Evolutionary conservation across 2,888 invertebrate genomes (phyloP).

Genomic region (Adelognathus sp.): DNA sequence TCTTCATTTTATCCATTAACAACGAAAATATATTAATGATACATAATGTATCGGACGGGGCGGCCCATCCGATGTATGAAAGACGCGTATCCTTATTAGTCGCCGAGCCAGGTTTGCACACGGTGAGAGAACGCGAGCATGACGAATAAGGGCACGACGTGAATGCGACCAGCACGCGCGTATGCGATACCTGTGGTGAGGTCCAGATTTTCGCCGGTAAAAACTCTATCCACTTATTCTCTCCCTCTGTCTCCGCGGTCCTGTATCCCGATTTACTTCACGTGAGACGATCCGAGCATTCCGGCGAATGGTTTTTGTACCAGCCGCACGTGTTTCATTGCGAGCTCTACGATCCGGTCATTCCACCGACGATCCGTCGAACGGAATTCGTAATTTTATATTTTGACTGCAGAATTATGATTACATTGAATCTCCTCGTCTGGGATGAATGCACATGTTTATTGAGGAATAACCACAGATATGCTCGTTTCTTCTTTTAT

Average conservation of each 20-base stretch:
- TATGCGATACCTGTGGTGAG: constrained; percentile 13
- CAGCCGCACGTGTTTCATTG: not conserved
- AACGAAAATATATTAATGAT: constrained; percentile 37
- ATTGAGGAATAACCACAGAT: constrained; percentile 29
- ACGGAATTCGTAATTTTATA: constrained; percentile 42
- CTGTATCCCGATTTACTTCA: constrained; percentile 29
- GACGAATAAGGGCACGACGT: constrained; percentile 66
- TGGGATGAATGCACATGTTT: constrained; percentile 18
- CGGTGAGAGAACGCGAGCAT: constrained; percentile 54
- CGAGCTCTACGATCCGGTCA: constrained; percentile 25
- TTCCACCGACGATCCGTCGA: not conserved
- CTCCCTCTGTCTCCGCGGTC: not conserved
- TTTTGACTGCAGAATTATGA: constrained; percentile 7
- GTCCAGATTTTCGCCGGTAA: constrained; percentile 59
- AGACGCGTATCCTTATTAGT: constrained; percentile 63
- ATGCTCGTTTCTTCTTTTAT: constrained; percentile 14
- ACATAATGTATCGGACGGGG: constrained; percentile 26
- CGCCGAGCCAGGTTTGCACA: constrained; percentile 18
- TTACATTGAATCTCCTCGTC: constrained; percentile 7
- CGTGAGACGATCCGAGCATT: constrained; percentile 37
- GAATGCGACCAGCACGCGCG: constrained; percentile 39
- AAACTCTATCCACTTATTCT: constrained; percentile 54
- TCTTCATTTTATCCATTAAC: constrained; percentile 11
- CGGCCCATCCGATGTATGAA: constrained; percentile 42
- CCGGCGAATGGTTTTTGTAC: constrained; percentile 42